Evolutionary conservation across 2,797 vertebrate genomes (phyloP), one percentile per base, ranked within the genome.

Genomic region (Chaetodon trifasciatus): DNA sequence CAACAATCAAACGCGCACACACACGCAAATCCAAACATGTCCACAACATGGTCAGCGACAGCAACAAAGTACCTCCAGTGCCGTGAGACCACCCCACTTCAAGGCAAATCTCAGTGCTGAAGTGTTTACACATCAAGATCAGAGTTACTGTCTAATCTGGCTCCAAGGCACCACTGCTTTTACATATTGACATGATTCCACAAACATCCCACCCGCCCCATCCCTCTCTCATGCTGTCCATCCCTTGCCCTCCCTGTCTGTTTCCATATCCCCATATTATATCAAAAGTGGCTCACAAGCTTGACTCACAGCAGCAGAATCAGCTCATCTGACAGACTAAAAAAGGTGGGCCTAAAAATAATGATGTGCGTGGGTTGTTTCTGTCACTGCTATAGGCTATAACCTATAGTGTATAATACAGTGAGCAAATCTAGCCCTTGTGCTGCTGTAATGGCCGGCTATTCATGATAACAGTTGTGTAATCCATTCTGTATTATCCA

Each of bases 41-140:
- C 49, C 60, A 69, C 32, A 70, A 70, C 71, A 79, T 82, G 61
- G 74, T 78, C 68, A 58, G 55, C 35, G 65, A 75, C 50, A 71
- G 63, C 65, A 74, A 63, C 64, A 82, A 80, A 84, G 76, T 44
- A 53, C 32, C 35, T 65, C 49, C n/a, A 46, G 70, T 12, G 42
- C 67, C 70, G 66, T 24, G 65, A 78, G 74, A 67, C 49, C 16
- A 46, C 28, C 47, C 61, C 46, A 70, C 66, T 82, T 84, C 57
- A 81, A 64, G 69, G 67, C 53, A 75, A 73, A 87, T 83, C 83
- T 79, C 70, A 62, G 58, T 5, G 50, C 58, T 73, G 39, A 62
- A 55, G 63, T 61, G 58, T 71, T 75, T 76, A 70, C 61, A 76
- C 57, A 84, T 77, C 57, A 79, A 78, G 77, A 83, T 85, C 82